Evolutionary conservation across 2,888 invertebrate genomes (phyloP).

Genomic region (Ligdia adustata): DNA sequence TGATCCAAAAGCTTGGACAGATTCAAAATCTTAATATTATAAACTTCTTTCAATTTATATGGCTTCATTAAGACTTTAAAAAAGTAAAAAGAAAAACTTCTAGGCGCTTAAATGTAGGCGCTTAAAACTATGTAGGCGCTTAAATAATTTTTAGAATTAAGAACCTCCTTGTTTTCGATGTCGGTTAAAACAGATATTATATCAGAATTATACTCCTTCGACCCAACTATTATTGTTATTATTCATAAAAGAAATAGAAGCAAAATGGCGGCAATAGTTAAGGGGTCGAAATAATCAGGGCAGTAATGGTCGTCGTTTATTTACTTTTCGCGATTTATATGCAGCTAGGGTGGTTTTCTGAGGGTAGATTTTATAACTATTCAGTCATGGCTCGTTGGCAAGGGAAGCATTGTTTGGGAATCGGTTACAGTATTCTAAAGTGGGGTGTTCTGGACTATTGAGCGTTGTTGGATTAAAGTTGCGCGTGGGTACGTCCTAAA

Average conservation of each 20-base stretch:
- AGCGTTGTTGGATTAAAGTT: constrained; percentile 31
- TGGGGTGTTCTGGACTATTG: constrained; percentile 31
- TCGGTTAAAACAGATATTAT: no score
- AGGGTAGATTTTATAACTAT: constrained; percentile 38
- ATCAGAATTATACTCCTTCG: no score
- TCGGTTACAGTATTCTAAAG: constrained; percentile 33
- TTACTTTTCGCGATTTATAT: constrained; percentile 80
- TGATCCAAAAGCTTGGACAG: no score
- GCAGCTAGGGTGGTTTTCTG: constrained; percentile 52
- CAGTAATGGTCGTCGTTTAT: constrained; percentile 78
- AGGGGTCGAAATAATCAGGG: constrained; percentile 78
- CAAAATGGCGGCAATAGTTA: constrained; percentile 72
- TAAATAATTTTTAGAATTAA: no score
- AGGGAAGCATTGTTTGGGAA: constrained; percentile 50
- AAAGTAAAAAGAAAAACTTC: no score
- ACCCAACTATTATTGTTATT: constrained; percentile 8
- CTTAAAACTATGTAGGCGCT: no score
- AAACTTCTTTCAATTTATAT: no score
- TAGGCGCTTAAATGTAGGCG: no score
- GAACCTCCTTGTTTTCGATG: no score
- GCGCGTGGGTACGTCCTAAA: no score
- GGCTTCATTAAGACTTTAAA: no score
- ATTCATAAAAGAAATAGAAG: constrained; percentile 16
- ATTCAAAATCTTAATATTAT: no score
- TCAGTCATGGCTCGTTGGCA: constrained; percentile 77